Evolutionary conservation across 2,797 vertebrate genomes (phyloP).

Genomic region (Discoglossus pictus): DNA sequence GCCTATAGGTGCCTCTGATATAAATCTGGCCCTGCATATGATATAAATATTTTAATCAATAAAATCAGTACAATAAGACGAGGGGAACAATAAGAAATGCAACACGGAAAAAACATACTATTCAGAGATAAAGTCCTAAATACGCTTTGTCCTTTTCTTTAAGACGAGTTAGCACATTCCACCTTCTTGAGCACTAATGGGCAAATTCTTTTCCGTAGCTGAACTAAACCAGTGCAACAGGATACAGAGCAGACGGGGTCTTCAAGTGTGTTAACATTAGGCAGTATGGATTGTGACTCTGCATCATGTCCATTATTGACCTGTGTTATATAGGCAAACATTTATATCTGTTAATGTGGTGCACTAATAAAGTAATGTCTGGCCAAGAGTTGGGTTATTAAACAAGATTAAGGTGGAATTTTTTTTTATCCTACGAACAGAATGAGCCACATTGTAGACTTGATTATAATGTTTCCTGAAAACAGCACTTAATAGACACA

Average conservation of each 20-base stretch:
- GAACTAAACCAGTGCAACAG: conserved; percentile 34
- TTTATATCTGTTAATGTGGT: too few species aligned
- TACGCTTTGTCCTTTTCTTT: neutral
- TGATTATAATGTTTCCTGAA: conserved; percentile 58
- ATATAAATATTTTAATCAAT: too few species aligned
- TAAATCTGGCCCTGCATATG: too few species aligned
- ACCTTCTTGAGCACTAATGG: conserved; percentile 24
- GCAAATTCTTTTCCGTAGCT: conserved; percentile 35
- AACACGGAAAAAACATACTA: too few species aligned
- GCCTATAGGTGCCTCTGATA: too few species aligned
- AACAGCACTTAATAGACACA: conserved; percentile 53
- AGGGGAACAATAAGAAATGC: too few species aligned
- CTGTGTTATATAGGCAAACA: too few species aligned
- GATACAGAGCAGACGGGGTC: conserved; percentile 22
- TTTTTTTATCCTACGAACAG: conserved; percentile 50
- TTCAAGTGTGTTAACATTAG: too few species aligned
- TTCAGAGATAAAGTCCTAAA: too few species aligned
- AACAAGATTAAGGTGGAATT: conserved; percentile 31
- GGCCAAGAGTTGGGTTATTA: conserved; percentile 63
- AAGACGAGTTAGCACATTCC: conserved; percentile 17
- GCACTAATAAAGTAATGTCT: conserved; percentile 54
- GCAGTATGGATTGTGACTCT: too few species aligned
- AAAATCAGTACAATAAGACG: too few species aligned
- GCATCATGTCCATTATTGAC: too few species aligned
- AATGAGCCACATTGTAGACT: conserved; percentile 61